A percentile compares a stretch with the other conserved stretches of the same genome.
Evolutionary conservation across 2,113 vertebrate genomes (phyloP).

Genomic region (Tursiops truncatus): DNA sequence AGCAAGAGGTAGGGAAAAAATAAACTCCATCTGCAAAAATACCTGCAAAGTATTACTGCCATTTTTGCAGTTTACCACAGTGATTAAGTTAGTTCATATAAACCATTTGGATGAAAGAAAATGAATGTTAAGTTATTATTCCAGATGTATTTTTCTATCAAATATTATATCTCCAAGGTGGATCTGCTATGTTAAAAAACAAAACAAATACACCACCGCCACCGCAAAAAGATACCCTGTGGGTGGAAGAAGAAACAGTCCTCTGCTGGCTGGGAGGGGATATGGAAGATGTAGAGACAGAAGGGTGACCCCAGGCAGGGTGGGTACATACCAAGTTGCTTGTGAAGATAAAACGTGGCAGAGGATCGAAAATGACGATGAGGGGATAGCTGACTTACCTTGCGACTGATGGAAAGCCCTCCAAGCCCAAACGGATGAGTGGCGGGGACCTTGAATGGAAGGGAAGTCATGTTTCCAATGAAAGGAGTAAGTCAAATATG

Average conservation of each 20-base stretch:
- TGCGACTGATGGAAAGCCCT: neutral
- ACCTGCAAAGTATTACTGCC: neutral
- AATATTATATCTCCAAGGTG: neutral
- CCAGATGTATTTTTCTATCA: neutral
- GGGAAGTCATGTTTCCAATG: neutral
- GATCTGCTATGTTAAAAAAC: neutral
- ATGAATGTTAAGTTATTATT: neutral
- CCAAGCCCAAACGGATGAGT: neutral
- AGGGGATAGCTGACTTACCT: neutral
- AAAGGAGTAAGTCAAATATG: neutral
- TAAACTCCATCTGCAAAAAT: neutral
- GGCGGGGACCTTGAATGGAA: neutral
- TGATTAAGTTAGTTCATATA: neutral
- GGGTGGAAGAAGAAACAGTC: neutral
- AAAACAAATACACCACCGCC: neutral
- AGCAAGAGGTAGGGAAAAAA: neutral
- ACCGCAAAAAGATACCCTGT: neutral
- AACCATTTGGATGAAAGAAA: neutral
- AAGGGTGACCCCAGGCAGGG: neutral
- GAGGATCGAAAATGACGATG: neutral
- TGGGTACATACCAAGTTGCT: neutral
- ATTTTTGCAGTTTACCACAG: neutral
- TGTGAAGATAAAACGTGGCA: neutral
- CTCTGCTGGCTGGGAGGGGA: neutral
- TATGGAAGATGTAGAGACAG: neutral